These are phyloP conservation scores for Hippocampus comes DNA, from an alignment of 2,113 vertebrate genomes.

Conservation along the genomic window DNA sequence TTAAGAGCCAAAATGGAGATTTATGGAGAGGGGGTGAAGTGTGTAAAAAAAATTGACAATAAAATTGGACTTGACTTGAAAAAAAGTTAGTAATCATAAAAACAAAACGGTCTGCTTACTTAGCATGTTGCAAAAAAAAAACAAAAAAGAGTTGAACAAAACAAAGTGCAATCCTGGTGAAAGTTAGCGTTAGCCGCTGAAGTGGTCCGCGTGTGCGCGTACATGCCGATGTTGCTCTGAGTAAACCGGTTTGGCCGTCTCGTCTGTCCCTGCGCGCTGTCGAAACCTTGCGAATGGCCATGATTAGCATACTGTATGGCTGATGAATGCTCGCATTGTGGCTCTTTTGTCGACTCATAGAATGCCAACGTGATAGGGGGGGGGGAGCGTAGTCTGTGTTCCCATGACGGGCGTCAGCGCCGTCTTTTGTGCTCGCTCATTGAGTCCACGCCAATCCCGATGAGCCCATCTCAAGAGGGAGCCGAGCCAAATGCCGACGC, in stretches of 20 bases:
- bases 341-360: slow-evolving; percentile 56
- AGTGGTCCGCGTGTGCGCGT: not conserved
- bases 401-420: slow-evolving; percentile 42
- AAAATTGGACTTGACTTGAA: not conserved
- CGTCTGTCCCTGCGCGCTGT: slow-evolving; percentile 17
- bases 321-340: slow-evolving; percentile 70
- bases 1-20: too few species aligned
- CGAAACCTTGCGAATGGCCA: slow-evolving; percentile 31
- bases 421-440: slow-evolving; percentile 52
- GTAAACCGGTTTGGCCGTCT: slow-evolving; percentile 25
- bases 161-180: not conserved
- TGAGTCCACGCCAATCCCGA: not conserved
- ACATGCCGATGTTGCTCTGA: slow-evolving; percentile 1
- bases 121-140: not conserved
- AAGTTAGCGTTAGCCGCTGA: not conserved
- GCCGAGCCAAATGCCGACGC: not conserved
- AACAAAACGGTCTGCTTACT: not conserved
- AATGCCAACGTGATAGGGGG: slow-evolving; percentile 50
- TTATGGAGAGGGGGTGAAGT: not conserved
- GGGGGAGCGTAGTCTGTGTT: slow-evolving; percentile 29
- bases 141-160: not conserved
- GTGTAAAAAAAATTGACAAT: too few species aligned
- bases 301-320: slow-evolving; percentile 64
- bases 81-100: not conserved
- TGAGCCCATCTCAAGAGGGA: too few species aligned